Base-by-base conservation (phyloP, 92 coral and sea anemone species). In the Blastomussa wellsi region DNA sequence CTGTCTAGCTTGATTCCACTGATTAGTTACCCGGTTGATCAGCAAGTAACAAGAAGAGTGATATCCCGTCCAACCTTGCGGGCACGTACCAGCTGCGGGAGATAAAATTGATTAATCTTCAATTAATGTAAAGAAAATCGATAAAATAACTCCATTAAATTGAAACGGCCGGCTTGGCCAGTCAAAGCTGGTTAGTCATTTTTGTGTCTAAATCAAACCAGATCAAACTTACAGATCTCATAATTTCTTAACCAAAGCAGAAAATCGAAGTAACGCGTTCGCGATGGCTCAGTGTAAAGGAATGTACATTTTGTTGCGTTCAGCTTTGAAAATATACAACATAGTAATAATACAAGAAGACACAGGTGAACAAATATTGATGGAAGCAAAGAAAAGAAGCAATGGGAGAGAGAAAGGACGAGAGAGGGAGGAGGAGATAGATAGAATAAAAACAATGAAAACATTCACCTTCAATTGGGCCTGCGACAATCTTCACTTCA, bases 41-140 rank as follows among this genome's bases (percentile, higher is more conserved):
- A 80, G 44, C 74, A 79, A 60, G 74, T 86, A 86, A 41, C 89
- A 86, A 0, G 89, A 86, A 4, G 60, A 79, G 35, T 82, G 84
- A 78, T 79, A 72, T 57, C 84, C 85, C 79, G 89, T 76, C 89
- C 89, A 86, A 42, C 89, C 89, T 80, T 86, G 83, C 31, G 89
- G 89, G 79, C 89, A 86, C 48, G 44, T 57, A 0, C 83, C 79
- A 52, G 74, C 89, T 79, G 37, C 20, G 15, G 48, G 42, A 74
- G 9, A 83, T 12, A 62, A 38, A 32, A 42, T 17, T 20, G 7
- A 5, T 28, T 12, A 52, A 19, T 22, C 62, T 55, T 55, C 3
- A 39, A 39, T 39, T 39, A 39, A n/a, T n/a, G n/a, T n/a, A n/a
- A n/a, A n/a, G n/a, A n/a, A n/a, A n/a, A n/a, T 39, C 7, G 3